Evolutionary conservation across 2,888 invertebrate genomes (phyloP), one percentile per base, ranked within the genome.

Genomic region (Hecatera dysodea): DNA sequence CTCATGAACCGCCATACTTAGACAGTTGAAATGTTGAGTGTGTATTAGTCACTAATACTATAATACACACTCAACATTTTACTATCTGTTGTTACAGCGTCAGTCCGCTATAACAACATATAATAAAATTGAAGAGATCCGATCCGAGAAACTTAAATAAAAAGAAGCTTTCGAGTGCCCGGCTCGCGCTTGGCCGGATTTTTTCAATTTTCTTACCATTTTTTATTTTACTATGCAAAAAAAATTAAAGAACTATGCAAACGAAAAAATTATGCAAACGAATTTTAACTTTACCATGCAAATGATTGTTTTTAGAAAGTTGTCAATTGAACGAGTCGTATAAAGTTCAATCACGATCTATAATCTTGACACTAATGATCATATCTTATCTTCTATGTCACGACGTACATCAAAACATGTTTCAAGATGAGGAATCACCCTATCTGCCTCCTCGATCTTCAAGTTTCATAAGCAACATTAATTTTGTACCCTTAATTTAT

Each of bases 301-400:
- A 44, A 70, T 69, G 27, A 57, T 57, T 57, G 27, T 46, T 29
- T 44, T 50, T 62, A 55, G 59, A 78, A 71, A 78, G 72, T 64
- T 64, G 36, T 55, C 55, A 64, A 50, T 64, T 50, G n/a, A 57
- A 60, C 19, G 12, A 33, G 50, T 57, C 77, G 57, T 27, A 57
- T 7, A 60, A 75, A 60, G 59, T 72, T 75, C 39, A 63, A 63
- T 63, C 39, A 63, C 33, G 52, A 69, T 62, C 19, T 52, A 5
- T 11, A 57, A 57, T 69, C 62, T 62, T 67, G 67, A 67, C 52
- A 42, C 19, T 52, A 42, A 63, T 48, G 62, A 60, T 60, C 12
- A 39, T 53, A 67, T 60, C 42, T 69, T 69, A 75, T 62, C 52
- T 48, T 44, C 27, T 42, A 57, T 52, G 42, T 36, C 74, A 75